Evolutionary conservation across 2,888 invertebrate species (phyloP).

Genomic region (Nebria salina): DNA sequence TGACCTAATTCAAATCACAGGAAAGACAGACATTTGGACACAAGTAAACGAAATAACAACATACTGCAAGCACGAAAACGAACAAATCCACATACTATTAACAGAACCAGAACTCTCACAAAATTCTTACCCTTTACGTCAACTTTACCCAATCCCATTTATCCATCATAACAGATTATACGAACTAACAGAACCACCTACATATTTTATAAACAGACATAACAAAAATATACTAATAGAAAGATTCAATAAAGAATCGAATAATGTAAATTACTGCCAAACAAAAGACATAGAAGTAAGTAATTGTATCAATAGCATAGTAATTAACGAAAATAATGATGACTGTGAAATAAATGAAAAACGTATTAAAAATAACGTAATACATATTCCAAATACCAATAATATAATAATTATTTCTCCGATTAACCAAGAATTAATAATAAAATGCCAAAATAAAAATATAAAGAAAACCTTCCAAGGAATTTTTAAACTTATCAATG

Average conservation of each 20-base stretch:
- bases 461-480: background rate
- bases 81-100: background rate
- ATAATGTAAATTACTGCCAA: background rate
- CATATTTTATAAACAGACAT: background rate
- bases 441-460: background rate
- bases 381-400: background rate
- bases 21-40: background rate
- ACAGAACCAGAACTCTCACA: background rate
- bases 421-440: background rate
- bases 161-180: background rate
- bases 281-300: background rate
- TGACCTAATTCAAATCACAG: background rate
- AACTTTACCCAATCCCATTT: background rate
- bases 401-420: background rate
- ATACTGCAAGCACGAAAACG: background rate
- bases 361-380: background rate
- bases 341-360: background rate
- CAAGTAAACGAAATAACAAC: background rate
- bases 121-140: background rate
- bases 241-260: background rate
- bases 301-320: background rate
- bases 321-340: background rate
- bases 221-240: background rate
- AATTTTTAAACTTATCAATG: background rate
- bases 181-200: background rate